Conservation (phyloP, 2,888 invertebrate genomes). For the Drosophila cognata region DNA sequence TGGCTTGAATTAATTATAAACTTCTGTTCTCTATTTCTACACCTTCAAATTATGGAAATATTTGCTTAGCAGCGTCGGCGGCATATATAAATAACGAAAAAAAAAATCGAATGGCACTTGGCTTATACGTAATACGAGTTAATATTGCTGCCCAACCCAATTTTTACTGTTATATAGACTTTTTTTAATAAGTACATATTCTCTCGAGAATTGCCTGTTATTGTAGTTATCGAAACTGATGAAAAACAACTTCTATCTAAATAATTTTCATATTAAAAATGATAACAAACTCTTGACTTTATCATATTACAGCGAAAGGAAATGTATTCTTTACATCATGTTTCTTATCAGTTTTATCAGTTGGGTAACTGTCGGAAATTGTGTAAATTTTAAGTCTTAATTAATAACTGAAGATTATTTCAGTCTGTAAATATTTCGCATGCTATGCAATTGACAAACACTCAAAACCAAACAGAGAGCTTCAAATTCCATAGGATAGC, state of each 20-base stretch:
- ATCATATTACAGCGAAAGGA: constrained; percentile 55
- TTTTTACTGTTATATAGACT: not conserved
- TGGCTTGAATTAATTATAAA: constrained; percentile 44
- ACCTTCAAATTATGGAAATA: constrained; percentile 56
- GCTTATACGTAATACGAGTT: constrained; percentile 29
- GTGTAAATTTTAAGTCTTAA: constrained; percentile 20
- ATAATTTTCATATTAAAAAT: constrained; percentile 35
- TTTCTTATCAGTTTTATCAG: constrained; percentile 53
- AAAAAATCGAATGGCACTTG: not conserved
- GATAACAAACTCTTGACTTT: constrained; percentile 34
- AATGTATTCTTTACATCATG: constrained; percentile 31
- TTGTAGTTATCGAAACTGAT: constrained; percentile 29
- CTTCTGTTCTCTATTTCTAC: constrained; percentile 19
- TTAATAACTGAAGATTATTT: not conserved
- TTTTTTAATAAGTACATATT: not conserved
- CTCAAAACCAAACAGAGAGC: constrained; percentile 28
- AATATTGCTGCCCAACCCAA: not conserved
- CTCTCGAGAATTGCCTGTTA: constrained; percentile 7
- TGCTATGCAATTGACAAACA: constrained; percentile 16
- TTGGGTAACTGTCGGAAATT: constrained; percentile 36
- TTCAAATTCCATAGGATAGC: constrained; percentile 10
- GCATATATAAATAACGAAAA: constrained; percentile 21
- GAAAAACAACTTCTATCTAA: constrained; percentile 13
- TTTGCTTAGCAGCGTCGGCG: constrained; percentile 39
- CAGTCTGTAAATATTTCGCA: not conserved